These are phyloP conservation scores for Raja brachyura DNA, from an alignment of 2,113 vertebrate genomes.

Conservation along the genomic window DNA sequence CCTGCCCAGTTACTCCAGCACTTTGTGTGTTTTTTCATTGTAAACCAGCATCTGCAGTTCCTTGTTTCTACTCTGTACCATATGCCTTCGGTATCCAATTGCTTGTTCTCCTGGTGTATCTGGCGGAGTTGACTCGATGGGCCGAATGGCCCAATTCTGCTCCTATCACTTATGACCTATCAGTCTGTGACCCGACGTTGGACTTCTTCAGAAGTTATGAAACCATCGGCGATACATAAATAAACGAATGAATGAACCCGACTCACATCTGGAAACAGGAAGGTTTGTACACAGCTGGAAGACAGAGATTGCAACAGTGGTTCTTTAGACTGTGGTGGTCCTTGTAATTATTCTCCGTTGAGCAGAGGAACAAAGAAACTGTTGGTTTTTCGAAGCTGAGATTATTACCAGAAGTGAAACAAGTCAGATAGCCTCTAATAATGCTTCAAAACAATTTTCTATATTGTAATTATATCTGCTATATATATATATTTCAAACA, in stretches of 20 bases:
- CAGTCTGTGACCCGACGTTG: too few relatives aligned
- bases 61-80: too few relatives aligned
- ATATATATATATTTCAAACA: background rate
- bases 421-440: background rate
- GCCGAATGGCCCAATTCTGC: too few relatives aligned
- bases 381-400: background rate
- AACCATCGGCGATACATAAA: too few relatives aligned
- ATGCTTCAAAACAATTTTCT: background rate
- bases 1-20: too few relatives aligned
- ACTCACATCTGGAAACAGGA: background rate
- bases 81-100: too few relatives aligned
- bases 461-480: background rate
- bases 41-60: too few relatives aligned
- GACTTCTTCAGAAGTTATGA: too few relatives aligned
- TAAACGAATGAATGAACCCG: background rate
- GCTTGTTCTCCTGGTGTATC: too few relatives aligned
- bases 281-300: background rate
- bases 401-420: background rate
- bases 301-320: background rate
- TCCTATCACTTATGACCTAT: too few relatives aligned
- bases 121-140: too few relatives aligned
- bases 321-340: background rate
- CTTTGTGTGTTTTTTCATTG: too few relatives aligned
- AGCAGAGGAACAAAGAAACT: background rate
- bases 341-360: background rate